Evolutionary conservation across 2,888 invertebrate species (phyloP), one percentile per base, ranked within the genome.

Genomic region (Phalera bucephala): DNA sequence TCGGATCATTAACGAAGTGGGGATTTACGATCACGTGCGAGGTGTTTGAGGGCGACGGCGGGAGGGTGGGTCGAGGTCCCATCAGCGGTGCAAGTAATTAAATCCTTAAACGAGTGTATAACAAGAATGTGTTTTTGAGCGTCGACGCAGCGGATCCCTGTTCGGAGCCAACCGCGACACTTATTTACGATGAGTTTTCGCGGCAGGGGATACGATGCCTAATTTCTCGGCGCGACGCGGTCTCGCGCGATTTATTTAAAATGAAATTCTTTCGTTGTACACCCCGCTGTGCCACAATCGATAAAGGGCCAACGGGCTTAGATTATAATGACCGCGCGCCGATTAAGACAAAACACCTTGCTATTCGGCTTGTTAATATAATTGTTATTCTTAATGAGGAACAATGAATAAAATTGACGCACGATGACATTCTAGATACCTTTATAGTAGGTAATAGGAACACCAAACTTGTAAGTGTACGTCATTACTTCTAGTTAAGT

Each of bases 181-280:
- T 80, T 86, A 86, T 88, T 87, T 83, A 87, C 83, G 87, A 84
- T 68, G 83, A 81, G 86, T 78, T 78, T 82, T 86, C 89, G 78
- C 89, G 80, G 80, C 87, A 75, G 89, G 88, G 77, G 85, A 77
- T 73, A 73, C 75, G 64, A 69, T 77, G 78, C 85, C 88, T 89
- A 89, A 88, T 87, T 88, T 83, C 82, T 79, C 69, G 80, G 73
- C 77, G 80, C 83, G 80, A 81, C 79, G 82, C 84, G 77, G 81
- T 84, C 85, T 81, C 79, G 80, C 64, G 79, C 87, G 80, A 87
- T 89, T 89, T 86, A 86, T 89, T 78, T 78, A 70, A 82, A 85
- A 82, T 76, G 70, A 78, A 80, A 85, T 83, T 79, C 81, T 82
- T 83, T 81, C 80, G 80, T 79, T 73, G 70, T 70, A 63, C 78